A percentile compares a stretch with the other conserved stretches of the same genome.
Evolutionary conservation across 2,113 vertebrate genomes (phyloP).

Genomic region (Synchiropus splendidus): DNA sequence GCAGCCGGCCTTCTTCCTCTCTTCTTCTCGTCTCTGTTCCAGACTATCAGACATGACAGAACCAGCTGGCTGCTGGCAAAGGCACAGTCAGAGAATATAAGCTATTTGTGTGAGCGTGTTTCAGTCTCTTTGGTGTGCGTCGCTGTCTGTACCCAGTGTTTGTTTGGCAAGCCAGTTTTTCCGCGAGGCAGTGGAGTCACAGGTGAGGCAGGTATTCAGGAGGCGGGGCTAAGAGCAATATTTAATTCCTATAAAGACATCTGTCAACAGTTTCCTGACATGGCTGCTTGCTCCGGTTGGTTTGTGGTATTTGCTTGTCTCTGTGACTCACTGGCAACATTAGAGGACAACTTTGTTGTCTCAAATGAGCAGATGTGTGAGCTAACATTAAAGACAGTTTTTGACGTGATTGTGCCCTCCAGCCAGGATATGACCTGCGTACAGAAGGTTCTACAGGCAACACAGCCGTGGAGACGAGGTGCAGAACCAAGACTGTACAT

Average conservation of each 20-base stretch:
- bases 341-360: slow-evolving; percentile 14
- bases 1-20: slow-evolving; percentile 36
- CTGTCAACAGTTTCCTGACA: slow-evolving; percentile 49
- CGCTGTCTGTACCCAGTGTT: slow-evolving; percentile 4
- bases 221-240: slow-evolving; percentile 33
- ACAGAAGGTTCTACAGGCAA: too few relatives aligned
- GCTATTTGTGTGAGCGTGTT: slow-evolving; percentile 15
- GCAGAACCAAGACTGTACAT: too few relatives aligned
- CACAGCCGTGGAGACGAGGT: too few relatives aligned
- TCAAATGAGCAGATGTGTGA: too few relatives aligned
- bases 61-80: slow-evolving; percentile 68
- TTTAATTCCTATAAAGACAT: slow-evolving; percentile 57
- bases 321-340: slow-evolving; percentile 46
- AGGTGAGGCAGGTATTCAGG: slow-evolving; percentile 31
- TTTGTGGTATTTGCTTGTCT: slow-evolving; percentile 44
- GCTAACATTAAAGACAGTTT: too few relatives aligned
- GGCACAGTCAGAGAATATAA: slow-evolving; percentile 45
- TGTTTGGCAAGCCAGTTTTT: slow-evolving; percentile 1
- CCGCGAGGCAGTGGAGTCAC: slow-evolving; percentile 30
- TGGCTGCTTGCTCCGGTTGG: slow-evolving; percentile 41
- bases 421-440: too few relatives aligned
- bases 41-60: slow-evolving; percentile 71
- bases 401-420: too few relatives aligned
- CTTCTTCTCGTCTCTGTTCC: slow-evolving; percentile 58
- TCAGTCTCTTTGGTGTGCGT: slow-evolving; percentile 19